Base-by-base conservation (phyloP, 2,797 vertebrate species). In the Melopsittacus undulatus region DNA sequence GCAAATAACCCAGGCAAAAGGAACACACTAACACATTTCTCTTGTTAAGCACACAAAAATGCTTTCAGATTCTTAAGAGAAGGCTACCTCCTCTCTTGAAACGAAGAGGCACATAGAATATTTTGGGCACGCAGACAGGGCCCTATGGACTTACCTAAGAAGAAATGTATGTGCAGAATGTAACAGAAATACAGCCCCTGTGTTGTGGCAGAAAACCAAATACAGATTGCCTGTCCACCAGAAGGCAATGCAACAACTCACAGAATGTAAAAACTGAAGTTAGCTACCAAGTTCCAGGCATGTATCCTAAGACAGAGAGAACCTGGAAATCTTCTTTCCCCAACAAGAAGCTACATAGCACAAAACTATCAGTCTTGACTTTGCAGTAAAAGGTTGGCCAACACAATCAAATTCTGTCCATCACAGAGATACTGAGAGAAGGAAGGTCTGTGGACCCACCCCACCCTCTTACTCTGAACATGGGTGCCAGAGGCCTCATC, bases 241-340 rank as follows among this genome's bases (percentile, higher is more conserved):
- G 10, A 4, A 23, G 43, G 77, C 54, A 69, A 29, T 3, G 23
- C 0, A 0, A 69, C 56, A 74, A 29, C 0, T 5, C 63, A 26
- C n/a, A 52, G 43, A 32, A 45, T 5, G 36, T 38, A 18, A 59
- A 57, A 64, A 40, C 29, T 27, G 12, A 69, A 75, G 29, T 46
- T 27, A 34, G 45, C 36, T 29, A 59, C 29, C 32, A 13, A 61
- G 34, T 15, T 49, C 32, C 46, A 34, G 36, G 24, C 5, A 67
- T 10, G 13, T 5, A 0, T 30, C 49, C 48, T 52, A 69, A 0
- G 1, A 43, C 11, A 34, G 7, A 48, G 51, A 36, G 51, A 42
- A 78, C 36, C n/a, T n/a, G 38, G 52, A 56, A 14, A 43, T 22
- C 56, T 38, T 38, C 32, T 2, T 20, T 74, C 73, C 66, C 43